phyloP scores from a whole-genome alignment of 2,797 vertebrate species.

The Vipera ursinii region DNA sequence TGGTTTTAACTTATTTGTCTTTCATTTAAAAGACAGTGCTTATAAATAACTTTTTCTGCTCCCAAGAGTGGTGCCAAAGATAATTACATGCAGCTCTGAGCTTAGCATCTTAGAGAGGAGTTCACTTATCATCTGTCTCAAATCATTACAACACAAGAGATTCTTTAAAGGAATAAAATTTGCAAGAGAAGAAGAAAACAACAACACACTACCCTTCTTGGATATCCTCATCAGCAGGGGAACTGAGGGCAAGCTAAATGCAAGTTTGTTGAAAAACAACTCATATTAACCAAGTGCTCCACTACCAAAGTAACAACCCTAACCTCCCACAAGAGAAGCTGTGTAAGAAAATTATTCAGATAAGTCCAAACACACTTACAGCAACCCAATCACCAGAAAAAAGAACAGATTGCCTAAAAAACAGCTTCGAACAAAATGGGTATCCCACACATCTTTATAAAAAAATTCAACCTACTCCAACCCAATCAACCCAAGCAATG shows the following conservation, averaged over 20 bases:
- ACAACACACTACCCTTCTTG: background rate
- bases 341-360: background rate
- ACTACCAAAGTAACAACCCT: background rate
- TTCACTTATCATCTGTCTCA: background rate
- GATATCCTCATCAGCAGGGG: background rate
- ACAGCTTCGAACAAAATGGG: background rate
- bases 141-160: background rate
- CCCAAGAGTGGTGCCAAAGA: fast-evolving
- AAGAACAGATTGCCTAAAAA: background rate
- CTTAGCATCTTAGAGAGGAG: background rate
- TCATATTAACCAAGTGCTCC: background rate
- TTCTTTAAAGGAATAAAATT: background rate
- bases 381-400: background rate
- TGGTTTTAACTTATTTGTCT: constrained; percentile 21
- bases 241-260: background rate
- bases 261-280: background rate
- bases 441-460: background rate
- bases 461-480: background rate
- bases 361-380: background rate
- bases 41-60: constrained; percentile 40
- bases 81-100: background rate
- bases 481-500: background rate
- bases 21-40: constrained; percentile 26
- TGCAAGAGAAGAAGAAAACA: background rate
- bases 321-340: background rate